Conservation (phyloP, 2,888 invertebrate species). For the Gymnosoma rotundatum region DNA sequence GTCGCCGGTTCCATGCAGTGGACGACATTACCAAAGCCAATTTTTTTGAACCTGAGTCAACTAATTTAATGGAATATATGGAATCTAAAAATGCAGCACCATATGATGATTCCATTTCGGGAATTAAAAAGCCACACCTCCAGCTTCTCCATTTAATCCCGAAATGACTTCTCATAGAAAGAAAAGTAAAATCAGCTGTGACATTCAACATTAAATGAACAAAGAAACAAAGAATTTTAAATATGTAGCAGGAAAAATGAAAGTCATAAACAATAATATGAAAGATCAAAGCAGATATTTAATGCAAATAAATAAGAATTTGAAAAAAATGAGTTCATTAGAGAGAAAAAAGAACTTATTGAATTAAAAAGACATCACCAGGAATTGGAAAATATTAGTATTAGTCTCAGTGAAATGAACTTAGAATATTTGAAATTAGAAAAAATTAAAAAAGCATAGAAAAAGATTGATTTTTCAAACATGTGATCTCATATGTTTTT, state of each 20-base stretch:
- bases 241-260: background rate
- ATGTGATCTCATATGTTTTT: too few relatives aligned
- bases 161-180: background rate
- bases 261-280: background rate
- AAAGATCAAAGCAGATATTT: too few relatives aligned
- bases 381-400: slow-evolving; percentile 12
- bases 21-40: background rate
- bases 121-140: background rate
- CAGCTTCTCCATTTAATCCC: background rate
- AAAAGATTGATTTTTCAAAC: too few relatives aligned
- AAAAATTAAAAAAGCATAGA: slow-evolving; percentile 10
- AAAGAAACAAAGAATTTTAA: slow-evolving; percentile 16
- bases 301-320: too few relatives aligned
- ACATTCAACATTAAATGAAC: slow-evolving; percentile 5
- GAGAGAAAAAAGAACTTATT: background rate
- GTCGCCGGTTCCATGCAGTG: background rate
- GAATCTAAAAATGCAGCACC: background rate
- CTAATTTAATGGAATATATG: background rate
- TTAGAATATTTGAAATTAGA: slow-evolving; percentile 21
- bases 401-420: slow-evolving; percentile 20
- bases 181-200: slow-evolving; percentile 2
- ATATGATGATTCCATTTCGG: background rate
- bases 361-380: slow-evolving; percentile 11
- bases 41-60: background rate
- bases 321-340: slow-evolving; percentile 4